Percentiles rank a stretch among this genome's conserved stretches.
These are phyloP conservation scores for Drosophila nasuta DNA, from an alignment of 1,140 invertebrate genomes.

Conservation along the genomic window DNA sequence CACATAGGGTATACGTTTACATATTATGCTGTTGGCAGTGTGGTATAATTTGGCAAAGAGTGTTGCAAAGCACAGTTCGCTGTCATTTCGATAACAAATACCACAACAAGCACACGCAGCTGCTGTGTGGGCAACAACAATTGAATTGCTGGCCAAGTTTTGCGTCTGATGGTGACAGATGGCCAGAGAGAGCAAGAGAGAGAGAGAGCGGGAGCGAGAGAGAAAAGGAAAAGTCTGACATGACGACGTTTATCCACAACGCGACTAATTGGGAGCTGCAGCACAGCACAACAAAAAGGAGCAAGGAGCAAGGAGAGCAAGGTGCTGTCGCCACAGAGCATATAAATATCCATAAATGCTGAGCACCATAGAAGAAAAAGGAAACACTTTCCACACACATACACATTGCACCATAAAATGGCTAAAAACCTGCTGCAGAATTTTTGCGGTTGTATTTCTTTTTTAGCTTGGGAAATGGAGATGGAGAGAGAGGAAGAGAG, in stretches of 20 bases:
- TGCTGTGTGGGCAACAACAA: neutral
- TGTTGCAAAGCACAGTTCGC: neutral
- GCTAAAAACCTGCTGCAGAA: constrained; percentile 42
- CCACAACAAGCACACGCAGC: neutral
- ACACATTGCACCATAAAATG: constrained; percentile 11
- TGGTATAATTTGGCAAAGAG: neutral
- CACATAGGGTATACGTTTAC: neutral
- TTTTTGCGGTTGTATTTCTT: constrained; percentile 72
- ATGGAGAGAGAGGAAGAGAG: too few relatives aligned
- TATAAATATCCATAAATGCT: constrained; percentile 77
- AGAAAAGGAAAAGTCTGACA: constrained; percentile 1
- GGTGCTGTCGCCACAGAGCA: constrained; percentile 36
- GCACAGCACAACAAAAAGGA: constrained; percentile 2
- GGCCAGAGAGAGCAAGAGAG: constrained; percentile 3
- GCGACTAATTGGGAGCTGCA: constrained; percentile 69
- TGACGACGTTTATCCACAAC: constrained; percentile 52
- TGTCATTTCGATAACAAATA: constrained; percentile 1
- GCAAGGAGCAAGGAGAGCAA: neutral
- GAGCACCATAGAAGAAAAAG: constrained; percentile 31
- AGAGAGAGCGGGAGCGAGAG: neutral
- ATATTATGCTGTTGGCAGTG: neutral
- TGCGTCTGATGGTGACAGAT: constrained; percentile 43
- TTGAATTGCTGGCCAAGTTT: constrained; percentile 27
- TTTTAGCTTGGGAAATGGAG: constrained; percentile 11
- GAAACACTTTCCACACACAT: constrained; percentile 35